Base-by-base conservation (phyloP, 1,140 invertebrate species). In the Zaprionus lachaisei region DNA sequence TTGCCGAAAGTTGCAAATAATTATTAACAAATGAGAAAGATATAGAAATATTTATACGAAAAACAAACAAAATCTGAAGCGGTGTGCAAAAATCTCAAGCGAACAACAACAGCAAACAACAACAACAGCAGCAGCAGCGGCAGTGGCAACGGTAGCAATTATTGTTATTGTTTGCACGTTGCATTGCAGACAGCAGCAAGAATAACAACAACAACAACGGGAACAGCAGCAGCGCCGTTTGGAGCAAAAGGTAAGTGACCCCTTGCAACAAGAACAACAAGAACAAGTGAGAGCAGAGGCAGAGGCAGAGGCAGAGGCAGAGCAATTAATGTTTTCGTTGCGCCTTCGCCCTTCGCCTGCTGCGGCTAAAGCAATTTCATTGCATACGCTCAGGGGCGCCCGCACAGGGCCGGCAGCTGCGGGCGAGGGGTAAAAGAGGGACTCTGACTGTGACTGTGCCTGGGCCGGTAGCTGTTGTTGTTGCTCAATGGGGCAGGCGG, bases 211-310 rank as follows among this genome's bases (percentile, higher is more conserved):
- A 24, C 17, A 37, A 12, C 47, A 22, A 22, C 77, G 72, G 6
- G 41, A 47, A 15, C 41, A 47, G 41, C n/a, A 47, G 41, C n/a
- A 47, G n/a, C n/a, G 55, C 54, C 57, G 66, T 41, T 41, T 56
- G 77, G 57, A 78, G 34, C 81, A 68, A 87, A 86, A 87, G 83
- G 83, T 87, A 87, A 87, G 83, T 87, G 83, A 87, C 83, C 83
- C 83, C 64, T 72, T 77, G 62, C 44, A 38, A 17, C 61, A 80
- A 60, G 24, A 58, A 68, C 41, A 70, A n/a, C 38, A 78, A 61
- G 11, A 74, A 34, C 31, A 34, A 34, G 9, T 34, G 9, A 49
- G 15, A 58, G 54, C 28, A 66, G 22, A 11, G 34, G 17, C 28
- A n/a, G 31, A 11, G 34, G 17, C 28, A n/a, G 31, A 22, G 34